Conservation (phyloP, 1,140 invertebrate genomes). For the Spodoptera frugiperda region DNA sequence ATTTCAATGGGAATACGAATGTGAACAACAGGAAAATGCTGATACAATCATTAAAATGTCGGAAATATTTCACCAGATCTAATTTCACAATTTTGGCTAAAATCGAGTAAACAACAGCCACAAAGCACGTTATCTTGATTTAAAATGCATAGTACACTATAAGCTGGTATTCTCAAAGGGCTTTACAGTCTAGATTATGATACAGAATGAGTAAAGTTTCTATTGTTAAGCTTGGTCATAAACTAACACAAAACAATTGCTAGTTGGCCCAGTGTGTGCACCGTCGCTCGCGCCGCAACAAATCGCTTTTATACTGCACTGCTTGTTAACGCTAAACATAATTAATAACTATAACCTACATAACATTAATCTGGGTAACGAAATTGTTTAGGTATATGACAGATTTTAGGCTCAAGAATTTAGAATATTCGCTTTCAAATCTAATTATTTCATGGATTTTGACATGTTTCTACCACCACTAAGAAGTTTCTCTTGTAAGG, state of each 20-base stretch:
- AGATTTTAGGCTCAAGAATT: neutral
- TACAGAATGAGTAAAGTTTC: conserved; percentile 53
- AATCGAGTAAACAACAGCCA: neutral
- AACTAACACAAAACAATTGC: conserved; percentile 55
- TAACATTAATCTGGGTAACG: neutral
- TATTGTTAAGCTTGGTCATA: conserved; percentile 49
- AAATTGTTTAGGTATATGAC: conserved; percentile 3
- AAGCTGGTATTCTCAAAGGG: conserved; percentile 35
- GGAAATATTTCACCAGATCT: neutral
- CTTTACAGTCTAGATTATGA: conserved; percentile 46
- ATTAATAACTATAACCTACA: conserved; percentile 13
- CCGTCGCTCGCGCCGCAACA: conserved; percentile 29
- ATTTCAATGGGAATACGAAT: too few relatives aligned
- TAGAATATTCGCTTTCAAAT: too few relatives aligned
- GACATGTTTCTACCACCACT: too few relatives aligned
- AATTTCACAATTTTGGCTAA: neutral
- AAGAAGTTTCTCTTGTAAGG: too few relatives aligned
- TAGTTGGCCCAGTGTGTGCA: conserved; percentile 39
- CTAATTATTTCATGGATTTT: too few relatives aligned
- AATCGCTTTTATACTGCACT: conserved; percentile 47
- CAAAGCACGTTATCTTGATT: conserved; percentile 10
- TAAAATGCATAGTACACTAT: neutral
- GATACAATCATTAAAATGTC: neutral
- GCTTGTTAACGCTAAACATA: conserved; percentile 32
- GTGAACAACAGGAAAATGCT: too few relatives aligned